Evolutionary conservation across 2,888 invertebrate species (phyloP).

Genomic region (Chrysolina oricalcia): DNA sequence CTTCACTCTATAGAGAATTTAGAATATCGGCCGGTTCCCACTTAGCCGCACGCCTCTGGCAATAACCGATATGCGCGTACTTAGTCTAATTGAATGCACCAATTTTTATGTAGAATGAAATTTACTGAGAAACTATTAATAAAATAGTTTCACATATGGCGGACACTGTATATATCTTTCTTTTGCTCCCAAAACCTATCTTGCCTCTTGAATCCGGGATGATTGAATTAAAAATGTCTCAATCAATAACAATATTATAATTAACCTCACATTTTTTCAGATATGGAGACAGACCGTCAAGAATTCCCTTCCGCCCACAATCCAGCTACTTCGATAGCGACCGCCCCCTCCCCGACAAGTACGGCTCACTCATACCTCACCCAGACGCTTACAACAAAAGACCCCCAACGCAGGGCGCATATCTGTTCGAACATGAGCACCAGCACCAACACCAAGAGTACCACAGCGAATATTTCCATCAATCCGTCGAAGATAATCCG

Average conservation of each 20-base stretch:
- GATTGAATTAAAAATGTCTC: background rate
- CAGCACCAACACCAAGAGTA: conserved; percentile 26
- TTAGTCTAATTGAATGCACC: no score
- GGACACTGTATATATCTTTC: no score
- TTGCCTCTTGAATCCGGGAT: no score
- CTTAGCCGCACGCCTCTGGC: no score
- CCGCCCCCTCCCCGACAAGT: conserved; percentile 55
- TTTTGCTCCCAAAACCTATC: no score
- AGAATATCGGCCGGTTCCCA: no score
- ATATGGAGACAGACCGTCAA: conserved; percentile 41
- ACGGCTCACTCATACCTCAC: conserved; percentile 59
- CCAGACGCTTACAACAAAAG: conserved; percentile 55
- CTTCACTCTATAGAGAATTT: no score
- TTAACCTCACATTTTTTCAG: conserved; percentile 29
- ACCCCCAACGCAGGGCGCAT: conserved; percentile 44
- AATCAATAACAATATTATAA: background rate
- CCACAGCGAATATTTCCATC: conserved; percentile 13
- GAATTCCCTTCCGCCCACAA: conserved; percentile 43
- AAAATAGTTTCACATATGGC: no score
- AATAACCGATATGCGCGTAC: no score
- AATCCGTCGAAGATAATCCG: background rate
- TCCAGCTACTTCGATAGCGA: conserved; percentile 39
- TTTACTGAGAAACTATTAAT: no score
- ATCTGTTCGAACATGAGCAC: conserved; percentile 41
- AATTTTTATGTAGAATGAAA: no score